Percentiles rank a stretch among this genome's conserved stretches.
Conservation (phyloP, 2,797 vertebrate genomes). For the Amazona finschi region DNA sequence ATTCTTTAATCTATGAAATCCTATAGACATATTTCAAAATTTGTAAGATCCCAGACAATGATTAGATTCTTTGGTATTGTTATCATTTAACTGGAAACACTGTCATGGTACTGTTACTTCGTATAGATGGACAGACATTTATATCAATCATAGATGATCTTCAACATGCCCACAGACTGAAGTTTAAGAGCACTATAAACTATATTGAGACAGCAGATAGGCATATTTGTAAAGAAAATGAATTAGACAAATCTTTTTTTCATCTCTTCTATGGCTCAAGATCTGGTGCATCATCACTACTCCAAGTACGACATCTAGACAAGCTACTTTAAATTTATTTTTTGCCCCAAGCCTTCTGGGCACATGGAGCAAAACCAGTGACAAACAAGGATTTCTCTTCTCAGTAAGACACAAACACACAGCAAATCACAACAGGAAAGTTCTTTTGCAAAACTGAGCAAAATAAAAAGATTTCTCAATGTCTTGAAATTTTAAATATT, state of each 20-base stretch:
- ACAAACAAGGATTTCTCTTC: neutral
- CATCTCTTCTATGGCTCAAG: neutral
- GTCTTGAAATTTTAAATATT: neutral
- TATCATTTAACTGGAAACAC: neutral
- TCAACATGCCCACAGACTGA: fast-evolving
- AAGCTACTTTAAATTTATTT: neutral
- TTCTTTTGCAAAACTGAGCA: neutral
- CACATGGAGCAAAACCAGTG: neutral
- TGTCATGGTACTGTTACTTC: neutral
- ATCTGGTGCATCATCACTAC: neutral
- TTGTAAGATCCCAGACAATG: neutral
- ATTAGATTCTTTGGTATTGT: neutral
- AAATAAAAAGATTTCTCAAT: neutral
- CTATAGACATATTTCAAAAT: neutral
- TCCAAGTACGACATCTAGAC: neutral
- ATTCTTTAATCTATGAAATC: neutral
- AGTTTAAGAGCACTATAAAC: neutral
- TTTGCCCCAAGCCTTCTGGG: neutral
- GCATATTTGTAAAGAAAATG: neutral
- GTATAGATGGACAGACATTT: neutral
- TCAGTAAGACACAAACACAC: neutral
- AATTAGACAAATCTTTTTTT: neutral
- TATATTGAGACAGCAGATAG: neutral
- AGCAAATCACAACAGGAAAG: neutral
- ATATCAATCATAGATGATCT: neutral